A percentile compares a stretch with the other conserved stretches of the same genome.
phyloP scores from a whole-genome alignment of 2,888 invertebrate genomes.

The Cantharis lateralis region DNA sequence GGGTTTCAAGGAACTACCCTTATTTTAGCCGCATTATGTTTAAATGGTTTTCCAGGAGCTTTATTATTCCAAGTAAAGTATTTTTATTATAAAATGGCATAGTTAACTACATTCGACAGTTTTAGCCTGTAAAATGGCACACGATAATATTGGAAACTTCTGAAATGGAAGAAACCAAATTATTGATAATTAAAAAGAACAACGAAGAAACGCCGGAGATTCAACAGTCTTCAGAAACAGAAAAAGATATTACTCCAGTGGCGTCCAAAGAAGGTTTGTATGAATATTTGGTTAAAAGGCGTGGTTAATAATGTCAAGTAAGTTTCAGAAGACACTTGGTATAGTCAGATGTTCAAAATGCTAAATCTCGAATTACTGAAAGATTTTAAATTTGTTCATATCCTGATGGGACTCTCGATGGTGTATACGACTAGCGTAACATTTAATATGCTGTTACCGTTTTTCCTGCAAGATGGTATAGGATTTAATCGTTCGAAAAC shows the following conservation, averaged over 20 bases:
- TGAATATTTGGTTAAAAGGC: not conserved
- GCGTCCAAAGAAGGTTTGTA: not conserved
- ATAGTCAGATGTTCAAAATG: slow-evolving; percentile 52
- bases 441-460: slow-evolving; percentile 72
- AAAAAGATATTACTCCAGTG: not conserved
- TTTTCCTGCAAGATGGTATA: slow-evolving; percentile 62
- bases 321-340: slow-evolving; percentile 8
- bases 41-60: slow-evolving; percentile 61
- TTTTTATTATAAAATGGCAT: slow-evolving; percentile 6
- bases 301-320: too few relatives aligned
- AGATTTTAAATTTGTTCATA: slow-evolving; percentile 68
- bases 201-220: not conserved
- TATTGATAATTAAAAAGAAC: slow-evolving; percentile 7
- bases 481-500: slow-evolving; percentile 59
- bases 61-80: slow-evolving; percentile 59
- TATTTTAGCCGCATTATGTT: slow-evolving; percentile 65
- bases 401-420: slow-evolving; percentile 68
- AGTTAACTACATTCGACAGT: slow-evolving; percentile 33
- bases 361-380: slow-evolving; percentile 68
- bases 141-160: slow-evolving; percentile 46
- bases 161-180: slow-evolving; percentile 7
- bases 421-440: slow-evolving; percentile 71
- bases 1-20: slow-evolving; percentile 68
- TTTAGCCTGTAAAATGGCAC: slow-evolving; percentile 66
- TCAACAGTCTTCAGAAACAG: not conserved